A percentile compares a stretch with the other conserved stretches of the same genome.
phyloP scores from a whole-genome alignment of 1,140 invertebrate genomes.

The Acromyrmex echinatior region DNA sequence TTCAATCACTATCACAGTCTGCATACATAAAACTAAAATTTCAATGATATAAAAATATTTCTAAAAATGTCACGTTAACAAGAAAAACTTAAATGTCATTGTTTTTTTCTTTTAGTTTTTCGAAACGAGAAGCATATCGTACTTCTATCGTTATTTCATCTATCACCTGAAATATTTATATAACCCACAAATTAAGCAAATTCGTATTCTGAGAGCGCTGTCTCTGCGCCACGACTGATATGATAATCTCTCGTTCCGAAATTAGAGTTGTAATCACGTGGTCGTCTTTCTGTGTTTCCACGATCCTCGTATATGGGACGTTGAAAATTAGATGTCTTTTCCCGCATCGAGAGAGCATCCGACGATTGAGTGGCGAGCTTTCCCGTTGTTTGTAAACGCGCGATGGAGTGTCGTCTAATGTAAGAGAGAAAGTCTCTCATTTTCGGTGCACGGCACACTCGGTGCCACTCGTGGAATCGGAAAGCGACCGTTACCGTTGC shows the following conservation, averaged over 20 bases:
- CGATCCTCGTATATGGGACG: neutral
- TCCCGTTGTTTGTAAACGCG: constrained; percentile 58
- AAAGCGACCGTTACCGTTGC: constrained; percentile 46
- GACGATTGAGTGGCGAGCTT: constrained; percentile 7
- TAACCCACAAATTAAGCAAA: constrained; percentile 28
- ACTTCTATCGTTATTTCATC: neutral
- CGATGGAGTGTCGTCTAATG: constrained; percentile 45
- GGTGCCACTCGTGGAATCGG: constrained; percentile 50
- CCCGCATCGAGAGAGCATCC: constrained; percentile 39
- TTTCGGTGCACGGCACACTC: constrained; percentile 24
- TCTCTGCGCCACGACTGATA: neutral
- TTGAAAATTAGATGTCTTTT: constrained; percentile 66
- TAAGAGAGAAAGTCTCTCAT: constrained; percentile 70
- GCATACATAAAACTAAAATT: neutral
- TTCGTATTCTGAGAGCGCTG: neutral
- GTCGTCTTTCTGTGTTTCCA: neutral
- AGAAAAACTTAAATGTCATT: neutral
- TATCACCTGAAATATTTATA: constrained; percentile 2
- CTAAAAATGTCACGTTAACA: neutral
- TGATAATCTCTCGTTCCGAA: constrained; percentile 36
- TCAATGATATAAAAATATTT: neutral
- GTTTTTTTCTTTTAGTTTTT: neutral
- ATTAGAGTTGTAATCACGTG: constrained; percentile 36
- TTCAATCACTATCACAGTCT: neutral
- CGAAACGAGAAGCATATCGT: neutral